Percentiles rank a stretch among this genome's conserved stretches.
These are phyloP conservation scores for Entomyzon cyanotis DNA, from an alignment of 2,113 vertebrate species.

Conservation along the genomic window DNA sequence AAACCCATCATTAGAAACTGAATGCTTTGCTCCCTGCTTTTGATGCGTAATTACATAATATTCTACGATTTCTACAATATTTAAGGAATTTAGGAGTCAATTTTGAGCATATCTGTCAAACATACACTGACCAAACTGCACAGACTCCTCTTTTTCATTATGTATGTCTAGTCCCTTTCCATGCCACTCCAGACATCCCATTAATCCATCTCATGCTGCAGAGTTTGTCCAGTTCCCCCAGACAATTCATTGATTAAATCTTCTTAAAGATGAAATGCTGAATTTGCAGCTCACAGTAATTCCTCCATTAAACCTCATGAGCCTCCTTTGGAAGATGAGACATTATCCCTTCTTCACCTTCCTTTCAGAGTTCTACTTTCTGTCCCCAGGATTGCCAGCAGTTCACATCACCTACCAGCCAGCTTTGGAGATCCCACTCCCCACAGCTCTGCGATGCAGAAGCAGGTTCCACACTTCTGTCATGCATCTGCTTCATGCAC, in stretches of 20 bases:
- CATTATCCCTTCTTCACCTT: not conserved
- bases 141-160: not conserved
- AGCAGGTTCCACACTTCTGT: not conserved
- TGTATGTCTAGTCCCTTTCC: not conserved
- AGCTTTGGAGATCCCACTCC: not conserved
- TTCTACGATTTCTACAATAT: not conserved
- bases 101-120: not conserved
- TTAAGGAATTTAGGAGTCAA: not conserved
- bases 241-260: not conserved
- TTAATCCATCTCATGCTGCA: not conserved
- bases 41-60: not conserved
- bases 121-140: not conserved
- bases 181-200: not conserved
- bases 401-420: not conserved
- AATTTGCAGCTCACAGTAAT: not conserved
- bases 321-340: not conserved
- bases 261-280: slow-evolving; percentile 20
- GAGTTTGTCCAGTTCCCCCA: not conserved
- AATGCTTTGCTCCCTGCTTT: not conserved
- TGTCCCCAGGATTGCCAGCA: not conserved
- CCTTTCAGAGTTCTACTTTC: not conserved
- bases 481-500: not conserved
- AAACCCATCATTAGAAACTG: not conserved
- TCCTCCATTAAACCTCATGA: not conserved
- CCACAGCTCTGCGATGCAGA: fast-evolving